Evolutionary conservation across 2,113 vertebrate genomes (phyloP).

Genomic region (Loxodonta africana): DNA sequence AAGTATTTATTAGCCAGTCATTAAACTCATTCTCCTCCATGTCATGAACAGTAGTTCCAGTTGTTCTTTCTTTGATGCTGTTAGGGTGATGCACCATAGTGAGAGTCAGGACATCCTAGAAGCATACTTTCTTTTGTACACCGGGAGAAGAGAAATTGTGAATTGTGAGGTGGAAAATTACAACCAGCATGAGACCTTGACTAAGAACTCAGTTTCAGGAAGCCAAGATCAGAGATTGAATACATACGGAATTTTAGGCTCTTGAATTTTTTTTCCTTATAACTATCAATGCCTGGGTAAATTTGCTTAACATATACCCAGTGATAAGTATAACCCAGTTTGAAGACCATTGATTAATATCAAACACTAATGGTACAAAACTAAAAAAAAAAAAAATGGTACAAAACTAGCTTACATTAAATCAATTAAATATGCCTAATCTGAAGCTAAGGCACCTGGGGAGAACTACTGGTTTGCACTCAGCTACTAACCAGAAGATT

Average conservation of each 20-base stretch:
- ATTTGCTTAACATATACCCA: neutral
- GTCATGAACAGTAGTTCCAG: neutral
- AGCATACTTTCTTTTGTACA: neutral
- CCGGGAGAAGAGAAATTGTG: neutral
- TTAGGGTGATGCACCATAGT: neutral
- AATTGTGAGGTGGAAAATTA: neutral
- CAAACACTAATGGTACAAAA: neutral
- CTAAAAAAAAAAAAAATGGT: neutral
- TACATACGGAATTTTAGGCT: neutral
- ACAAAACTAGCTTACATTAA: neutral
- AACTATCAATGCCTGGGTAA: neutral
- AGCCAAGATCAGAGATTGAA: neutral
- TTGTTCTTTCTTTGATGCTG: fast-evolving
- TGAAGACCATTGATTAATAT: neutral
- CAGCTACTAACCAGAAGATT: neutral
- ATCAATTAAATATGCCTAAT: neutral
- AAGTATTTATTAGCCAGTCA: neutral
- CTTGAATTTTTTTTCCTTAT: neutral
- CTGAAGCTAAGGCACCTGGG: neutral
- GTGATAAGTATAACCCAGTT: neutral
- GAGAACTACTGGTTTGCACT: neutral
- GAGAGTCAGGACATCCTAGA: neutral
- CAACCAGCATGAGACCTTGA: neutral
- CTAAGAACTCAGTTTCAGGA: neutral
- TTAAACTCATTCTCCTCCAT: neutral